Base-by-base conservation (phyloP, 1,140 invertebrate species). In the Lethrus apterus region DNA sequence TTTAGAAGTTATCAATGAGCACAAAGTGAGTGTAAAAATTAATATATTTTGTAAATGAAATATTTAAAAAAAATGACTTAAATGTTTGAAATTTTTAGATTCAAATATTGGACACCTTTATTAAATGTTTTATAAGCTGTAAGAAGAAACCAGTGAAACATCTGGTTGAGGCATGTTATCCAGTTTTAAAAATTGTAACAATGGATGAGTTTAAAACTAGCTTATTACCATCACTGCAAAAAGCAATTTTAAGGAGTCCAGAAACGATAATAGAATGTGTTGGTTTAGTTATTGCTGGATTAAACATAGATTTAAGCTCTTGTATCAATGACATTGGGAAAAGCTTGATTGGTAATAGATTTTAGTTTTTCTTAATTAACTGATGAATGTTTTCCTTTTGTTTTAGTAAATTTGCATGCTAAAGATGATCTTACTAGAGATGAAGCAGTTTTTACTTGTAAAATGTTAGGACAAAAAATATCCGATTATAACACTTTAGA, bases 161-260 rank as follows among this genome's bases (percentile, higher is more conserved):
- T 54, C 70, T 86, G 24, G 76, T 93, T 30, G 62, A 72, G 35
- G 76, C 75, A 13, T 81, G 80, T 54, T 69, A 70, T 26, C 74
- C 78, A 26, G 68, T 91, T 48, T 64, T 93, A 9, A 67, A 69
- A 11, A 66, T 77, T 55, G 63, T 91, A 4, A 74, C 69, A 19
- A 75, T 83, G 51, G 75, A 81, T 2, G 85, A 90, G 33, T 92
- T 95, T 51, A 81, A 85, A 60, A 73, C 73, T 31, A 70, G 70
- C 9, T 64, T 98, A 34, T 68, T 92, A 30, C 91, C 93, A 13
- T 80, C 88, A 7, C 64, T 93, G n/a, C 86, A 93, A 62, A 93
- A 93, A 66, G 81, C 89, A 4, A 85, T 97, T 78, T 69, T 98
- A n/a, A 69, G 94, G 44, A 96, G 88, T 68, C 91, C 94, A 0